A percentile compares a stretch with the other conserved stretches of the same genome.
Evolutionary conservation across 2,113 vertebrate genomes (phyloP).

Genomic region (Orthochromis indermauri): DNA sequence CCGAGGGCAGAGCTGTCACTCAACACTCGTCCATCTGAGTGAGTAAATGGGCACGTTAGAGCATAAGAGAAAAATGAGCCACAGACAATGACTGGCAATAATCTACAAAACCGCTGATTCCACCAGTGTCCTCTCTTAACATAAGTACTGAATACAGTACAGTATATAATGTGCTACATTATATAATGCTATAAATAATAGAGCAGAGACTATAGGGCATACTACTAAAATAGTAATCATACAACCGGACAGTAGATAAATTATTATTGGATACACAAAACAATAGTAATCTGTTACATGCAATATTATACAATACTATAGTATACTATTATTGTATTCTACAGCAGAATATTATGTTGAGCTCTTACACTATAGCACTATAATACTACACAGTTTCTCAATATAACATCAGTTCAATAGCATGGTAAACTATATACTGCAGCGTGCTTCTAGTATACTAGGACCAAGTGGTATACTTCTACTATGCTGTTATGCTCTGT

Average conservation of each 20-base stretch:
- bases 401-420: neutral
- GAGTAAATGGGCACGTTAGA: neutral
- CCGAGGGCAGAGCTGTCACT: slow-evolving; percentile 67
- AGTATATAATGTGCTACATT: neutral
- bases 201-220: neutral
- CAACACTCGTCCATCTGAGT: slow-evolving; percentile 75
- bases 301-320: neutral
- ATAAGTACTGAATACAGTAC: neutral
- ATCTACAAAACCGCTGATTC: neutral
- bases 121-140: neutral
- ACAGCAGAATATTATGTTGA: neutral
- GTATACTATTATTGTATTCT: neutral
- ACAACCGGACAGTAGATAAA: neutral
- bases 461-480: neutral
- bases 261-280: neutral
- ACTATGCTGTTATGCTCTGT: neutral
- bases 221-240: neutral
- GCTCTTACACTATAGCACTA: neutral
- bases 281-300: neutral
- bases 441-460: neutral
- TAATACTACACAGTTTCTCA: neutral
- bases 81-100: neutral
- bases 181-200: neutral
- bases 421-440: neutral
- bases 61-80: neutral